Conservation (phyloP, 2,888 invertebrate species). For the Myopa tessellatipennis region DNA sequence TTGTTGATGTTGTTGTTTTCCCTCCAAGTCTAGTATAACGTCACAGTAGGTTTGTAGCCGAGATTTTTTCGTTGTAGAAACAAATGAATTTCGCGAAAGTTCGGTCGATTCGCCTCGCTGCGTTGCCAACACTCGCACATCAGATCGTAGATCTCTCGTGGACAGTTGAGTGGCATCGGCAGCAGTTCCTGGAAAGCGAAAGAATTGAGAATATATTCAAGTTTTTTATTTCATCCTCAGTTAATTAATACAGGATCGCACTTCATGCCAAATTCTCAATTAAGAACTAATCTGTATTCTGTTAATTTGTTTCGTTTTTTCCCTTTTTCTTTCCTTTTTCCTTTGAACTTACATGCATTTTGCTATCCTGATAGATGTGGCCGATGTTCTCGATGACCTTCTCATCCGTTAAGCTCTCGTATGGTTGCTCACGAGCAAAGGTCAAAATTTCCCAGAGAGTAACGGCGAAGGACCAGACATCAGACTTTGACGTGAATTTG, state of each 20-base stretch:
- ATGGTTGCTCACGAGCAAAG: slow-evolving; percentile 85
- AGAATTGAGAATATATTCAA: too few species aligned
- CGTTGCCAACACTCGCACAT: slow-evolving; percentile 90
- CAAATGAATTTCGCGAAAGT: slow-evolving; percentile 86
- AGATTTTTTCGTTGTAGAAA: slow-evolving; percentile 84
- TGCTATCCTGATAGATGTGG: slow-evolving; percentile 80
- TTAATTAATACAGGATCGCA: too few species aligned
- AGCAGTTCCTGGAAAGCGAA: slow-evolving; percentile 69
- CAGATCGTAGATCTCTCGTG: slow-evolving; percentile 86
- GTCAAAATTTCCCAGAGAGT: slow-evolving; percentile 89
- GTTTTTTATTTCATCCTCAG: too few species aligned
- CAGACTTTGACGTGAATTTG: slow-evolving; percentile 84
- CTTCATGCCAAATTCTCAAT: background rate
- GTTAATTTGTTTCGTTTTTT: background rate
- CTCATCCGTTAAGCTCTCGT: slow-evolving; percentile 81
- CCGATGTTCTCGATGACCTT: slow-evolving; percentile 86
- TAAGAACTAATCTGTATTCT: too few species aligned
- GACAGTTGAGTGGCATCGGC: slow-evolving; percentile 80
- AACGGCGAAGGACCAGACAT: slow-evolving; percentile 91
- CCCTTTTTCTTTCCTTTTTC: background rate
- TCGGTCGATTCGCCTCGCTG: slow-evolving; percentile 80
- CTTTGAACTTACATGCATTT: slow-evolving; percentile 73
- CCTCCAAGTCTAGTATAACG: slow-evolving; percentile 40
- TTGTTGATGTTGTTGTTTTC: background rate
- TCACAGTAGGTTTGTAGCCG: slow-evolving; percentile 68